Percentiles rank a stretch among this genome's conserved stretches.
These are phyloP conservation scores for Melanotaenia trifasciata DNA, from an alignment of 2,797 vertebrate genomes.

Conservation along the genomic window DNA sequence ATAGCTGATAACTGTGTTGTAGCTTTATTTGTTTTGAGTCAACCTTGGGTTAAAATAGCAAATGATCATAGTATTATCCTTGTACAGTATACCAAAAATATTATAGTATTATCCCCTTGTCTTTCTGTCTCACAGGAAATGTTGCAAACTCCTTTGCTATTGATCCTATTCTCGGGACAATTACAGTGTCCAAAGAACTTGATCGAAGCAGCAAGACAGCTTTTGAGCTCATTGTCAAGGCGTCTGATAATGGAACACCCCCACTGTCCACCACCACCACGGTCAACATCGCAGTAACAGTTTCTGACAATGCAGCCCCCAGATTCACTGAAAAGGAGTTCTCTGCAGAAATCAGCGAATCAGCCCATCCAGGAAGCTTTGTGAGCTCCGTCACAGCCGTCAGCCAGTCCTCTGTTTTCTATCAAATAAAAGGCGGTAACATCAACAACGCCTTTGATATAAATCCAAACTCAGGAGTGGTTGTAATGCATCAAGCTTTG, in stretches of 20 bases:
- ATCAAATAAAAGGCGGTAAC: slow-evolving; percentile 95
- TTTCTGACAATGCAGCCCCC: slow-evolving; percentile 95
- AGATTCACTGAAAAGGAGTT: slow-evolving; percentile 92
- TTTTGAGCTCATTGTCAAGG: slow-evolving; percentile 92
- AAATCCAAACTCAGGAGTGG: slow-evolving; percentile 95
- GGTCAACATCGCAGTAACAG: slow-evolving; percentile 87
- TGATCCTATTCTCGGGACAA: slow-evolving; percentile 90
- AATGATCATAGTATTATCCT: not conserved
- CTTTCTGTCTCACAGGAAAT: slow-evolving; percentile 87
- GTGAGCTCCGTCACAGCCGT: slow-evolving; percentile 88
- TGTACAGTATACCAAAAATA: not conserved
- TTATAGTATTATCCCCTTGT: slow-evolving; percentile 12
- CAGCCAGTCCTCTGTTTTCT: slow-evolving; percentile 95
- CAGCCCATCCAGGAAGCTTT: slow-evolving; percentile 86
- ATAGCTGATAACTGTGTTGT: slow-evolving; percentile 82
- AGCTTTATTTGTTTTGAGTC: slow-evolving; percentile 71
- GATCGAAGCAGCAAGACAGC: slow-evolving; percentile 88
- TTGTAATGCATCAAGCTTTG: slow-evolving; percentile 88
- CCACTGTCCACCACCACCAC: slow-evolving; percentile 88
- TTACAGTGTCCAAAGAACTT: slow-evolving; percentile 92
- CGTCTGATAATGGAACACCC: slow-evolving; percentile 89
- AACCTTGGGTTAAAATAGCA: slow-evolving; percentile 31
- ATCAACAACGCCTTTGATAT: slow-evolving; percentile 87
- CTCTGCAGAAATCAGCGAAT: slow-evolving; percentile 92
- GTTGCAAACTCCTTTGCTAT: slow-evolving; percentile 93